Evolutionary conservation across 2,888 invertebrate species (phyloP).

Genomic region (Tenodera sinensis): DNA sequence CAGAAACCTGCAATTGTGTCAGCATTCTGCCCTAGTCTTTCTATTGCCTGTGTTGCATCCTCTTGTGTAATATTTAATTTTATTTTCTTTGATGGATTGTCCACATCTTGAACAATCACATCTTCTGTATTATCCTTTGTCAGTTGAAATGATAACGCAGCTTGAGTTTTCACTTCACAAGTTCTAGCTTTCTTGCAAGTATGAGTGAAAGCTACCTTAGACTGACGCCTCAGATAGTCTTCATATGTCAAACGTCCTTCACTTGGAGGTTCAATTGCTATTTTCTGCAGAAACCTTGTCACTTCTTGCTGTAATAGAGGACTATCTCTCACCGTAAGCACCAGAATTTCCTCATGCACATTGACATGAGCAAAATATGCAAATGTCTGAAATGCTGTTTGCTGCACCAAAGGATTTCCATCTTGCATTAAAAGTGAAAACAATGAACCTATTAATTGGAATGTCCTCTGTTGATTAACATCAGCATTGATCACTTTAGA

Average conservation of each 20-base stretch:
- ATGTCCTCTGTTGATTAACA: neutral
- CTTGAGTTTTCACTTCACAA: neutral
- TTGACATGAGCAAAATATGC: constrained; percentile 28
- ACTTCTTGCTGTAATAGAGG: neutral
- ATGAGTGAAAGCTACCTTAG: neutral
- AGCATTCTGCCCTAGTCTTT: neutral
- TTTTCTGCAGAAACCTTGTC: constrained; percentile 21
- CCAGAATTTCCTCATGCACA: constrained; percentile 22
- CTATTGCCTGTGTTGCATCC: neutral
- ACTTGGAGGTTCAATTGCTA: neutral
- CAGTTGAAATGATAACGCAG: neutral
- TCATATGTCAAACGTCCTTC: neutral
- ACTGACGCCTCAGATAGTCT: neutral
- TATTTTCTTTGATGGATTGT: neutral
- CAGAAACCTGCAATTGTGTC: neutral
- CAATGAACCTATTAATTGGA: neutral
- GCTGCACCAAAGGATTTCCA: constrained; percentile 10
- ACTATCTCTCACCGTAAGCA: constrained; percentile 12
- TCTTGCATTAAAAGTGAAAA: constrained; percentile 25
- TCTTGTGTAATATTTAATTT: neutral
- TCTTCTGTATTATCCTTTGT: neutral
- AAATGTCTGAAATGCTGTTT: constrained; percentile 21
- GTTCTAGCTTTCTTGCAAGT: neutral
- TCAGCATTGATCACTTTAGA: neutral
- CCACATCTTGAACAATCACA: neutral